A percentile compares a stretch with the other conserved stretches of the same genome.
Conservation (phyloP, 2,888 invertebrate species). For the Yponomeuta malinellus region DNA sequence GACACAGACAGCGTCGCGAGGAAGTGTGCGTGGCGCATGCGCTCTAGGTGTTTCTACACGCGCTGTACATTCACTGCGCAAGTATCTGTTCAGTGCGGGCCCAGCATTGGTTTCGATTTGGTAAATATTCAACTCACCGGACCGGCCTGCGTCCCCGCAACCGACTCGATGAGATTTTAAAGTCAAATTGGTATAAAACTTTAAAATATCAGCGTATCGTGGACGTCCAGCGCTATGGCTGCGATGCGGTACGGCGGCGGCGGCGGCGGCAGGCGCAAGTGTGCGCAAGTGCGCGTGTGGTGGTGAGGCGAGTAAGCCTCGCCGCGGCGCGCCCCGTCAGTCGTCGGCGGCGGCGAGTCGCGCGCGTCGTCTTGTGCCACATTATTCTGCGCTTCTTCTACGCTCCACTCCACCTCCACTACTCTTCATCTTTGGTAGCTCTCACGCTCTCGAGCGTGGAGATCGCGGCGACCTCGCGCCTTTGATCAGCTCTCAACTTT, state of each 20-base stretch:
- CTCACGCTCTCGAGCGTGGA: conserved; percentile 68
- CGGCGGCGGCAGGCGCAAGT: conserved; percentile 37
- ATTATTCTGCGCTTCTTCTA: conserved; percentile 43
- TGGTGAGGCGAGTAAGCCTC: conserved; percentile 48
- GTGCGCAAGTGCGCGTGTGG: conserved; percentile 64
- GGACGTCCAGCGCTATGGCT: conserved; percentile 38
- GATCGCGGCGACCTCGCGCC: conserved; percentile 54
- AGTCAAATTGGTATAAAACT: conserved; percentile 69
- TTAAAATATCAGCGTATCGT: conserved; percentile 61
- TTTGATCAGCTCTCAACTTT: conserved; percentile 46
- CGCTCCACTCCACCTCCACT: conserved; percentile 52
- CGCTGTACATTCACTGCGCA: conserved; percentile 66
- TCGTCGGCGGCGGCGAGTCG: conserved; percentile 73
- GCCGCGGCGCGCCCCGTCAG: conserved; percentile 70
- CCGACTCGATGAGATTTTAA: conserved; percentile 60
- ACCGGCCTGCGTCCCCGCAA: conserved; percentile 43
- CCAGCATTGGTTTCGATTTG: conserved; percentile 38
- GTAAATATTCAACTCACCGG: conserved; percentile 55
- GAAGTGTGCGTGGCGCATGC: conserved; percentile 66
- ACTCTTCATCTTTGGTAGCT: conserved; percentile 58
- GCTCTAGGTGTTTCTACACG: conserved; percentile 50
- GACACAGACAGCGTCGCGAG: conserved; percentile 30
- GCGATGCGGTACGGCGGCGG: conserved; percentile 25
- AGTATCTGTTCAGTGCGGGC: conserved; percentile 42
- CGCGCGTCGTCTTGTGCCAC: conserved; percentile 66